Percentiles rank a stretch among this genome's conserved stretches.
Conservation (phyloP, 2,113 vertebrate species). For the Lophura nycthemera region DNA sequence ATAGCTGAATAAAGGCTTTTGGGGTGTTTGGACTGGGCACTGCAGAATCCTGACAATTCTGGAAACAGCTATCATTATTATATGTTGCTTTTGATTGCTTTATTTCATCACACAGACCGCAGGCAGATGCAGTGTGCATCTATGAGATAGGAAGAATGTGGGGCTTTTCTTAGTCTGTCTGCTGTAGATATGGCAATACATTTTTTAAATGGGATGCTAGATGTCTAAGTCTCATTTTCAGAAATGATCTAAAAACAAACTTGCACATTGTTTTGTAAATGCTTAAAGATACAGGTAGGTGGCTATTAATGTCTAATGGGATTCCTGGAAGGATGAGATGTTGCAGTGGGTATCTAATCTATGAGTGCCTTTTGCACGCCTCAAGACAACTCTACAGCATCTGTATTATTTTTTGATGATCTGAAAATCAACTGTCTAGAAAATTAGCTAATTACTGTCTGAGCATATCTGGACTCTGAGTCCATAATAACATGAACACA, state of each 20-base stretch:
- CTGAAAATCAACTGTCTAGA: not conserved
- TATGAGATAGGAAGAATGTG: not conserved
- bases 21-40: not conserved
- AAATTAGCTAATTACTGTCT: not conserved
- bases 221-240: not conserved
- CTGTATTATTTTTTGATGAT: not conserved
- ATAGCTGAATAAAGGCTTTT: constrained; percentile 52
- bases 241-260: not conserved
- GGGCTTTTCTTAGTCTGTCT: not conserved
- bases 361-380: not conserved
- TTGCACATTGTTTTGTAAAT: not conserved
- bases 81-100: constrained; percentile 25
- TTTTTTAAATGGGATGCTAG: not conserved
- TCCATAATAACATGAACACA: not conserved
- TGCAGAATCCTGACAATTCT: not conserved
- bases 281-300: not conserved
- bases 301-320: not conserved
- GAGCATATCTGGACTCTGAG: not conserved
- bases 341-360: not conserved
- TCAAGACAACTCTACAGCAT: not conserved
- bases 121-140: constrained; percentile 41
- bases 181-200: not conserved
- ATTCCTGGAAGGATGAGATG: not conserved
- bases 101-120: not conserved
- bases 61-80: constrained; percentile 42